These are phyloP conservation scores for Podocnemis expansa DNA, from an alignment of 2,113 vertebrate genomes.

Conservation along the genomic window DNA sequence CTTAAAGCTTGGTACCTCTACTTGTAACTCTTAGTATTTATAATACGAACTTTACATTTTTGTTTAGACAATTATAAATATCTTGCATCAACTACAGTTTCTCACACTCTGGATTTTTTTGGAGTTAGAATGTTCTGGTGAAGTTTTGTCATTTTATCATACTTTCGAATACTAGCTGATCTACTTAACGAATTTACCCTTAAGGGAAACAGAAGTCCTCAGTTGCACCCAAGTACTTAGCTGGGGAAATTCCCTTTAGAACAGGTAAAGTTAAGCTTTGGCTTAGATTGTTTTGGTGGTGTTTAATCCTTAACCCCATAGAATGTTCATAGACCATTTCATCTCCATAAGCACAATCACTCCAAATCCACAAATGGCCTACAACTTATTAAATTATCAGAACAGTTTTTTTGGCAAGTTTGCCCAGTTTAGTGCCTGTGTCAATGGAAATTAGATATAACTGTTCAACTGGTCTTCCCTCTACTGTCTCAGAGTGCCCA, in stretches of 20 bases:
- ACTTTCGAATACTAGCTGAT: not conserved
- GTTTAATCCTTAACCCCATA: not conserved
- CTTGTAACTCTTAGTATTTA: not conserved
- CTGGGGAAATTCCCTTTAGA: not conserved
- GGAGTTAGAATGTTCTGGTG: not conserved
- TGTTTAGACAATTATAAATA: not conserved
- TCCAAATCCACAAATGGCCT: not conserved
- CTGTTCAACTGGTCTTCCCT: not conserved
- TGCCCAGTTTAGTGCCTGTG: not conserved
- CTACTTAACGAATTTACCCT: not conserved
- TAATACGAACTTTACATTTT: not conserved
- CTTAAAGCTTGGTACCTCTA: not conserved
- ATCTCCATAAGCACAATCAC: not conserved
- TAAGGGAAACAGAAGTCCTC: not conserved
- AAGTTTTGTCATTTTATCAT: not conserved
- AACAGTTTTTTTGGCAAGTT: not conserved
- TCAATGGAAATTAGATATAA: not conserved
- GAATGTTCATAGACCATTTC: not conserved
- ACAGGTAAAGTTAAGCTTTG: not conserved
- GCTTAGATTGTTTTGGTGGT: not conserved
- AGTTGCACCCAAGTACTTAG: not conserved
- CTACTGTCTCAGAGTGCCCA: not conserved
- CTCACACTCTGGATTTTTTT: not conserved
- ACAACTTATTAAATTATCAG: slow-evolving; percentile 8
- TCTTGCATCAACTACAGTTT: not conserved